Evolutionary conservation across 2,888 invertebrate genomes (phyloP).

Genomic region (Augochlorella aurata): DNA sequence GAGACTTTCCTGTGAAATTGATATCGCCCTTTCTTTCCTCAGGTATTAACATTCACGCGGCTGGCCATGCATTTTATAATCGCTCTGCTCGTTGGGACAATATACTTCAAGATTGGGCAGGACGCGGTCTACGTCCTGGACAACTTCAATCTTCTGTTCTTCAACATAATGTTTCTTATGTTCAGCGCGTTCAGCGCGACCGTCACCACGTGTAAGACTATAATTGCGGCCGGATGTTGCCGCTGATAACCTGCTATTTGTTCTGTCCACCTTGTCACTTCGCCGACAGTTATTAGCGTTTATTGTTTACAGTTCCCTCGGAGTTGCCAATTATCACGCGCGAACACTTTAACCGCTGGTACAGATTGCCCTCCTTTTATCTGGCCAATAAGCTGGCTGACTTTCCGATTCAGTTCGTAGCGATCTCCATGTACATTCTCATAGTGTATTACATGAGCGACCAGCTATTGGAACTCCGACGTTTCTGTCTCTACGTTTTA

Average conservation of each 20-base stretch:
- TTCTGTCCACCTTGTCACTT: not conserved
- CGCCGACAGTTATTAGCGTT: not conserved
- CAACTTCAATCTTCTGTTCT: constrained; percentile 95
- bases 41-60: constrained; percentile 90
- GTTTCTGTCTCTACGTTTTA: constrained; percentile 88
- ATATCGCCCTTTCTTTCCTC: constrained; percentile 29
- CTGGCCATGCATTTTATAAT: constrained; percentile 90
- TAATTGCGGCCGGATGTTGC: not conserved
- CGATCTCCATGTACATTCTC: constrained; percentile 88
- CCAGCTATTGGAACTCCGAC: constrained; percentile 89
- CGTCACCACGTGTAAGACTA: constrained; percentile 92
- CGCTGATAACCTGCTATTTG: not conserved
- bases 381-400: constrained; percentile 90
- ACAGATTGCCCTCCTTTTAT: constrained; percentile 92
- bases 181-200: constrained; percentile 96
- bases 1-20: not conserved
- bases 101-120: constrained; percentile 93
- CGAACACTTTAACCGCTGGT: constrained; percentile 96
- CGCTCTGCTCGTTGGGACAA: constrained; percentile 90
- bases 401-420: constrained; percentile 88
- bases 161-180: constrained; percentile 96
- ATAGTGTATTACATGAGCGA: constrained; percentile 94
- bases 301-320: constrained; percentile 87
- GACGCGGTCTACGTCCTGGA: constrained; percentile 92
- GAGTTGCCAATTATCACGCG: constrained; percentile 91